phyloP scores from a whole-genome alignment of 2,797 vertebrate species.

The Limnodromus scolopaceus region DNA sequence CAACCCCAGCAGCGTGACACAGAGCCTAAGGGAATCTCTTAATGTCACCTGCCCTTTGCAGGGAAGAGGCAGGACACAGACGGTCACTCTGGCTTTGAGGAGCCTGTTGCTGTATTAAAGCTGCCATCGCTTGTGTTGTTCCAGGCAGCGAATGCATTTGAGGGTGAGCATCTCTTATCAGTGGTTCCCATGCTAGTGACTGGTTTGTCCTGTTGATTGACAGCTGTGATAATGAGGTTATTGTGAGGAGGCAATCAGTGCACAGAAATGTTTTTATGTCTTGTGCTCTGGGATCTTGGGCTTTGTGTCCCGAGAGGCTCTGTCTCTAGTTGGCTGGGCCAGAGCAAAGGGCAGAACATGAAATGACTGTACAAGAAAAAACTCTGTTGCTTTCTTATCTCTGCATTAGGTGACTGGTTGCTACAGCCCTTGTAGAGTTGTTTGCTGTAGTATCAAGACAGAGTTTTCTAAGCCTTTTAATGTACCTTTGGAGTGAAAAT shows the following conservation, averaged over 20 bases:
- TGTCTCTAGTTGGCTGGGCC: constrained; percentile 20
- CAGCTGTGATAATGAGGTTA: constrained; percentile 61
- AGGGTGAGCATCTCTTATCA: constrained; percentile 15
- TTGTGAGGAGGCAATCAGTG: constrained; percentile 57
- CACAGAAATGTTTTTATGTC: constrained; percentile 68
- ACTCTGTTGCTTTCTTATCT: background rate
- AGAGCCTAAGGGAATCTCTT: background rate
- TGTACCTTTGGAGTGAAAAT: background rate
- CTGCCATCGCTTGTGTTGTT: background rate
- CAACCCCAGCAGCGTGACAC: background rate
- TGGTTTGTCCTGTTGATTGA: constrained; percentile 36
- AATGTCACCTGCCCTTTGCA: background rate
- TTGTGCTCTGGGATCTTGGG: constrained; percentile 49
- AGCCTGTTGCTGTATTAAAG: background rate
- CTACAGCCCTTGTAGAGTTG: background rate
- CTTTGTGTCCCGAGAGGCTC: constrained; percentile 31
- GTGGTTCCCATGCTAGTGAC: background rate
- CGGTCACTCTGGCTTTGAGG: background rate
- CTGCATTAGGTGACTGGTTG: background rate
- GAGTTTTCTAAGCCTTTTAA: background rate
- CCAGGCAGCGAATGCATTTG: background rate
- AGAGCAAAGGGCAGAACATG: background rate
- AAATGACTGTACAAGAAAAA: constrained; percentile 26
- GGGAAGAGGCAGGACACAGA: background rate
- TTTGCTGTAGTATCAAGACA: background rate